Base-by-base conservation (phyloP, 2,113 vertebrate species). In the Psammodynastes pulverulentus region DNA sequence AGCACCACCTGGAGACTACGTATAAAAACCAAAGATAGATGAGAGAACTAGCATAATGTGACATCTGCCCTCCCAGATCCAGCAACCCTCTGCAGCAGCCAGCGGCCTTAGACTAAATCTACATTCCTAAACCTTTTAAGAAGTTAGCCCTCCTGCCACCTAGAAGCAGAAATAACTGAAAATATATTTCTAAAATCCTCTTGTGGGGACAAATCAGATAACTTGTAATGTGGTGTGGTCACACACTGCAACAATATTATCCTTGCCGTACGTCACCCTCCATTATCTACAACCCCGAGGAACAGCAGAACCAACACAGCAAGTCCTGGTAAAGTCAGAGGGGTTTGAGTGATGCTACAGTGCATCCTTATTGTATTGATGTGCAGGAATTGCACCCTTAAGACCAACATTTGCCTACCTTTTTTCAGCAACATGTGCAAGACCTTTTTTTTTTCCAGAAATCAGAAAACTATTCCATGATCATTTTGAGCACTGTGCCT, bases 151-250 rank as follows among this genome's bases (percentile, higher is more conserved):
- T 93, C 3, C 29, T 89, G 67, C 84, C 91, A 91, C 88, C 29
- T 79, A 89, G 85, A 91, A 52, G 90, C 94, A 29, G 94, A 91
- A 96, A 96, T 91, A 51, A 96, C 45, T 92, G 87, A 13, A 96
- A 91, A 4, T 87, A 3, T 62, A 86, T 90, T 92, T 94, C 92
- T 54, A 95, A 95, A 96, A 92, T 90, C 34, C 29, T n/a, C 53
- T 53, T 53, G 46, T 91, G 45, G 92, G 95, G 87, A 95, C 90
- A 92, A 95, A 92, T 93, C 88, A 89, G 93, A 95, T 94, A 93
- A 94, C 45, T 39, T 45, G 45, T 92, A 94, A 90, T 58, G n/a
- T 85, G 48, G 12, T 54, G 24, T 0, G 62, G 48, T 67, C 93
- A 72, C 45, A 89, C 43, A 49, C 1, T 89, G 67, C 0, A 1